These are phyloP conservation scores for Agrochola litura DNA, from an alignment of 2,888 invertebrate genomes.

Conservation along the genomic window DNA sequence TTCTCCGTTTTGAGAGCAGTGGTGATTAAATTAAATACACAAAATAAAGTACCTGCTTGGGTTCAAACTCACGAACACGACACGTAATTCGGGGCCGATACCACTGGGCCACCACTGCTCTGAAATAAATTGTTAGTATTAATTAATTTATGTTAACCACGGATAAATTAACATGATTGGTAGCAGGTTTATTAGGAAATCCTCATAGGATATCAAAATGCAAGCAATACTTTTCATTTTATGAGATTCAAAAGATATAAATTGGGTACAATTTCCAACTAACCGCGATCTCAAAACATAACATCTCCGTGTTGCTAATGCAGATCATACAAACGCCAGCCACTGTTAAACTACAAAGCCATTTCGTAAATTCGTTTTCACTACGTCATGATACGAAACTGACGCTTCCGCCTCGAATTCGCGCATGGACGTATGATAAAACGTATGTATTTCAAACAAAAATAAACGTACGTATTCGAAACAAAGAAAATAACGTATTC, in stretches of 20 bases:
- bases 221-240: background rate
- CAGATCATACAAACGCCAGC: constrained; percentile 19
- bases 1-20: no score
- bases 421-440: constrained; percentile 38
- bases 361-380: constrained; percentile 44
- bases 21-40: no score
- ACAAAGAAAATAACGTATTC: constrained; percentile 57
- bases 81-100: no score
- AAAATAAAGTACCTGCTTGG: no score
- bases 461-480: constrained; percentile 38
- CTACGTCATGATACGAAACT: constrained; percentile 30
- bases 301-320: constrained; percentile 32
- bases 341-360: constrained; percentile 38
- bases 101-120: no score
- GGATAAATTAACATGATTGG: background rate
- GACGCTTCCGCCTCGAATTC: constrained; percentile 28
- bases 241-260: background rate
- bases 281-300: constrained; percentile 5
- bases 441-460: constrained; percentile 46
- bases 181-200: background rate
- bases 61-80: no score
- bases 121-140: no score
- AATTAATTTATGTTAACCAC: background rate
- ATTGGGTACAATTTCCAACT: constrained; percentile 3
- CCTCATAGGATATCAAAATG: background rate